phyloP scores from a whole-genome alignment of 2,888 invertebrate species.

The Ethmia dodecea region DNA sequence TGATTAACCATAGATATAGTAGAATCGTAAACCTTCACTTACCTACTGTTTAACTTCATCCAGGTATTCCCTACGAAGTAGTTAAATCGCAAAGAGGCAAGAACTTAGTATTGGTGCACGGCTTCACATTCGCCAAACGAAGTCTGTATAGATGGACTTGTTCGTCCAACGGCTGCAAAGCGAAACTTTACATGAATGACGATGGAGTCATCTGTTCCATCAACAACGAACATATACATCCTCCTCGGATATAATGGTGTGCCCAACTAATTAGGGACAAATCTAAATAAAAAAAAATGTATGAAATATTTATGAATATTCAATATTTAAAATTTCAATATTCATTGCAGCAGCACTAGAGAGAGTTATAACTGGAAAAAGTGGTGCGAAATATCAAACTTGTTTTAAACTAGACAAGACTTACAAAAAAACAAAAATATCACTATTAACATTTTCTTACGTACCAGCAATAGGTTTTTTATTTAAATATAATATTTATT shows the following conservation, averaged over 20 bases:
- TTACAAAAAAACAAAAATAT: too few relatives aligned
- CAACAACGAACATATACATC: conserved; percentile 24
- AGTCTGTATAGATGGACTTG: background rate
- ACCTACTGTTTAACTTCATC: too few relatives aligned
- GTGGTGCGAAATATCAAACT: too few relatives aligned
- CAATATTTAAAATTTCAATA: background rate
- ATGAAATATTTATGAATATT: background rate
- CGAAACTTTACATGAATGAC: conserved; percentile 18
- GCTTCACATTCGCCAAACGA: conserved; percentile 18
- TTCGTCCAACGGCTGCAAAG: background rate
- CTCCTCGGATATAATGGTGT: conserved; percentile 28
- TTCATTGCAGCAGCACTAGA: too few relatives aligned
- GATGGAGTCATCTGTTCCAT: background rate
- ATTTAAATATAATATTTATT: too few relatives aligned
- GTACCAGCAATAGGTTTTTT: too few relatives aligned
- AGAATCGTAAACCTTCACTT: too few relatives aligned
- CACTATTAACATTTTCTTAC: too few relatives aligned
- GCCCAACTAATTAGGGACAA: conserved; percentile 17
- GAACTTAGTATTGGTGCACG: conserved; percentile 18
- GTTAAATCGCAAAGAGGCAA: conserved; percentile 20
- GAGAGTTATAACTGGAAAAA: too few relatives aligned
- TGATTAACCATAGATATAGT: too few relatives aligned
- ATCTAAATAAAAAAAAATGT: conserved; percentile 16
- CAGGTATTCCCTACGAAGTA: conserved; percentile 14
- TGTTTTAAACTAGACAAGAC: too few relatives aligned